A percentile compares a stretch with the other conserved stretches of the same genome.
These are phyloP conservation scores for Zeus faber DNA, from an alignment of 2,113 vertebrate species.

Conservation along the genomic window DNA sequence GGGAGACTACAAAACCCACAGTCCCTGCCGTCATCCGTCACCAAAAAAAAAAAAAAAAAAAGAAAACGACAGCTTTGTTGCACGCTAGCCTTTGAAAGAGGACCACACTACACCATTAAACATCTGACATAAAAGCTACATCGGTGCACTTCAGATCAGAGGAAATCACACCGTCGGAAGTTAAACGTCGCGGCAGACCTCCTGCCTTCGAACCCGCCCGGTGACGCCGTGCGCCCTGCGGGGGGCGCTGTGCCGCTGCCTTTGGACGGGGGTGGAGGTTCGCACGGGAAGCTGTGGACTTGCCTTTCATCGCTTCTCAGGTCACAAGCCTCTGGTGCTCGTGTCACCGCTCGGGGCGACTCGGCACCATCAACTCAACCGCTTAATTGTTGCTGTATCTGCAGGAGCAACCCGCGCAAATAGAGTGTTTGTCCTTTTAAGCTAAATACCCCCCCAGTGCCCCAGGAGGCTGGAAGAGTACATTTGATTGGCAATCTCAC, in stretches of 20 bases:
- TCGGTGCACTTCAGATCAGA: too few relatives aligned
- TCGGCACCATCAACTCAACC: conserved; percentile 42
- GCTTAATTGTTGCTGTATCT: too few relatives aligned
- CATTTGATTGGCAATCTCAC: background rate
- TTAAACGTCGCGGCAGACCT: too few relatives aligned
- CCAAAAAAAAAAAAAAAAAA: conserved; percentile 27
- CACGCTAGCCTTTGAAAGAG: conserved; percentile 24
- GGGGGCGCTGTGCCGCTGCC: conserved; percentile 26
- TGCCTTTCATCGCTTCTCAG: conserved; percentile 41
- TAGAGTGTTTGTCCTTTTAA: conserved; percentile 31
- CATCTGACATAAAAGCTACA: too few relatives aligned
- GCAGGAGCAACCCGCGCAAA: conserved; percentile 36
- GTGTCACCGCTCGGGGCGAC: conserved; percentile 37
- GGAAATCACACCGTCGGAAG: too few relatives aligned
- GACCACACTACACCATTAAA: too few relatives aligned
- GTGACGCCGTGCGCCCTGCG: conserved; percentile 12
- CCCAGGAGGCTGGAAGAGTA: conserved; percentile 21
- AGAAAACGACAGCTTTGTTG: conserved; percentile 16
- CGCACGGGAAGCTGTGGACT: conserved; percentile 42
- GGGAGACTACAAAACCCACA: too few relatives aligned
- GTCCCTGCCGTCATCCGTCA: background rate
- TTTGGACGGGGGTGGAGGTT: background rate
- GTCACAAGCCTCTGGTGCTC: conserved; percentile 65
- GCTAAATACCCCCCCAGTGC: conserved; percentile 24
- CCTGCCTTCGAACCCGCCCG: background rate